phyloP scores from a whole-genome alignment of 2,797 vertebrate genomes.

The Caiman crocodilus region DNA sequence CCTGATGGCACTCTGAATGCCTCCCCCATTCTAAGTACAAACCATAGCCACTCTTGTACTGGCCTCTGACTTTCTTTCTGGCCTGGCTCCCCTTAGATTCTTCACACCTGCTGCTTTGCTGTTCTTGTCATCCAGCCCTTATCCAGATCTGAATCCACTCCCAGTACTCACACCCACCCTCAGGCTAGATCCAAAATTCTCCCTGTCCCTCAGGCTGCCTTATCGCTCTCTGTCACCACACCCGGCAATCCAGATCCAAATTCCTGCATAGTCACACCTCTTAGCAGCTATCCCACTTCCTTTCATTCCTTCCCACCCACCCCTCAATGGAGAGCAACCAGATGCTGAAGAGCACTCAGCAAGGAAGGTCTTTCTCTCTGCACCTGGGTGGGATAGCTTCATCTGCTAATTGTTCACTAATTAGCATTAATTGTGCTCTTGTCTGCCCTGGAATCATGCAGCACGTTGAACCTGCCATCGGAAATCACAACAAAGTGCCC shows the following conservation, averaged over 20 bases:
- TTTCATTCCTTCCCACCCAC: neutral
- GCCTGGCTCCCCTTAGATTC: neutral
- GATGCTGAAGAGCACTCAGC: neutral
- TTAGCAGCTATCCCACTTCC: neutral
- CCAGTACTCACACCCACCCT: neutral
- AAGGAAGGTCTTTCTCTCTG: neutral
- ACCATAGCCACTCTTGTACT: too few species aligned
- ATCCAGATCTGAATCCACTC: neutral
- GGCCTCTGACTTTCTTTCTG: neutral
- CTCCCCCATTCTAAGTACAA: too few species aligned
- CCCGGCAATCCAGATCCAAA: neutral
- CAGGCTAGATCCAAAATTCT: neutral
- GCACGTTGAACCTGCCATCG: neutral
- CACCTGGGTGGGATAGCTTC: neutral
- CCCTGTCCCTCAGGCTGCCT: neutral
- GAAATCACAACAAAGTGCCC: slow-evolving; percentile 39
- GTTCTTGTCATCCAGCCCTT: neutral
- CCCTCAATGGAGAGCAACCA: neutral
- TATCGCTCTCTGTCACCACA: neutral
- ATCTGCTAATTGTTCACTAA: slow-evolving; percentile 12
- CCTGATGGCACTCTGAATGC: neutral
- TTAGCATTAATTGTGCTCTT: slow-evolving; percentile 48
- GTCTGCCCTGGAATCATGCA: slow-evolving; percentile 21
- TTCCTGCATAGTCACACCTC: neutral
- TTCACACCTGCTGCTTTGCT: neutral